phyloP scores from a whole-genome alignment of 2,888 invertebrate species.

The Aradus depressus region DNA sequence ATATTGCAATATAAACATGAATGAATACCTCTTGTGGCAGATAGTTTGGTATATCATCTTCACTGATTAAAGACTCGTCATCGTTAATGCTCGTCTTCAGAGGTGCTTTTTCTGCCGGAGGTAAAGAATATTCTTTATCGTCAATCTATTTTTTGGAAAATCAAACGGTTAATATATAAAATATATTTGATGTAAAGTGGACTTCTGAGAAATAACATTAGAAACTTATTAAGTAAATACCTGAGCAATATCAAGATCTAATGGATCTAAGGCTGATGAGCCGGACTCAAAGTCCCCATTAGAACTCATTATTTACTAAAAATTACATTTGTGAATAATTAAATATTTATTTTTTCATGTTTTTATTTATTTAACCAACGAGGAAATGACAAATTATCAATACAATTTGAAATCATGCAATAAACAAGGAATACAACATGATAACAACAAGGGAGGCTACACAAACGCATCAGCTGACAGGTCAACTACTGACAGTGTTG shows the following conservation, averaged over 20 bases:
- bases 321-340: not conserved
- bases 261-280: slow-evolving; percentile 15
- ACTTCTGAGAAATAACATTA: not conserved
- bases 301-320: slow-evolving; percentile 15
- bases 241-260: slow-evolving; percentile 23
- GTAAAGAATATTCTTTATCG: slow-evolving; percentile 69
- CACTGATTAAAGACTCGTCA: slow-evolving; percentile 35
- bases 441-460: too few species aligned
- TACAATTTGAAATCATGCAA: too few species aligned
- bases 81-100: slow-evolving; percentile 72
- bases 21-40: slow-evolving; percentile 25
- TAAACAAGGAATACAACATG: too few species aligned
- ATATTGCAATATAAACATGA: not conserved
- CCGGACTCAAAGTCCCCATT: slow-evolving; percentile 24
- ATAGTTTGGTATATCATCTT: slow-evolving; percentile 31
- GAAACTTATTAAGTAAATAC: not conserved
- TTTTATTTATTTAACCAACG: too few species aligned
- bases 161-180: not conserved
- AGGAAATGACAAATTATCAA: too few species aligned
- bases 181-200: not conserved
- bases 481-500: too few species aligned
- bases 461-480: too few species aligned
- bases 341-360: not conserved
- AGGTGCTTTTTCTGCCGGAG: slow-evolving; percentile 60
- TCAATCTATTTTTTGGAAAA: slow-evolving; percentile 47